phyloP scores from a whole-genome alignment of 1,140 invertebrate genomes.

The Acyrthosiphon pisum region DNA sequence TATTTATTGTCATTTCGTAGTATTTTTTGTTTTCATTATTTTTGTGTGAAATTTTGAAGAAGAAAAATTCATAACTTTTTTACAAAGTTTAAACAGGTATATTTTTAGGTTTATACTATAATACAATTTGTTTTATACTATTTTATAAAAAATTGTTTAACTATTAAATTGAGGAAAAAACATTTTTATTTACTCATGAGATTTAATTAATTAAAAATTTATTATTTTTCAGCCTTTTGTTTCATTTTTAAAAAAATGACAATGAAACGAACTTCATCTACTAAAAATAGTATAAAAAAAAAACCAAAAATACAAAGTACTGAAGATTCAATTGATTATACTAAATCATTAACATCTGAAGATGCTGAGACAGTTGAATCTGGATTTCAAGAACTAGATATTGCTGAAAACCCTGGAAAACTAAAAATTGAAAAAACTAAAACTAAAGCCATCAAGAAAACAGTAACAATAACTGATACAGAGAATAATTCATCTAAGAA shows the following conservation, averaged over 20 bases:
- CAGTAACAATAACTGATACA: neutral
- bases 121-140: too few relatives aligned
- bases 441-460: neutral
- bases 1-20: too few relatives aligned
- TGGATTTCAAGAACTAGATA: conserved; percentile 2
- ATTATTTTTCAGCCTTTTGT: neutral
- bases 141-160: too few relatives aligned
- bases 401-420: neutral
- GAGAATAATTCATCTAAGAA: conserved; percentile 4
- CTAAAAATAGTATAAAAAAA: neutral
- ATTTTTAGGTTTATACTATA: too few relatives aligned
- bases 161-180: neutral
- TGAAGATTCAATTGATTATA: conserved; percentile 22
- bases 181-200: neutral
- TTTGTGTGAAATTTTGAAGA: too few relatives aligned
- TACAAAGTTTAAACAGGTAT: too few relatives aligned
- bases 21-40: too few relatives aligned
- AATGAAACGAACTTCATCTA: conserved; percentile 17
- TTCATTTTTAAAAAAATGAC: neutral
- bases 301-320: neutral
- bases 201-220: neutral
- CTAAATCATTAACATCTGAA: conserved; percentile 26
- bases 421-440: neutral
- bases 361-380: conserved; percentile 32
- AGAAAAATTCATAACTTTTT: too few relatives aligned